These are phyloP conservation scores for Climacteris rufus DNA, from an alignment of 2,113 vertebrate genomes.

Conservation along the genomic window DNA sequence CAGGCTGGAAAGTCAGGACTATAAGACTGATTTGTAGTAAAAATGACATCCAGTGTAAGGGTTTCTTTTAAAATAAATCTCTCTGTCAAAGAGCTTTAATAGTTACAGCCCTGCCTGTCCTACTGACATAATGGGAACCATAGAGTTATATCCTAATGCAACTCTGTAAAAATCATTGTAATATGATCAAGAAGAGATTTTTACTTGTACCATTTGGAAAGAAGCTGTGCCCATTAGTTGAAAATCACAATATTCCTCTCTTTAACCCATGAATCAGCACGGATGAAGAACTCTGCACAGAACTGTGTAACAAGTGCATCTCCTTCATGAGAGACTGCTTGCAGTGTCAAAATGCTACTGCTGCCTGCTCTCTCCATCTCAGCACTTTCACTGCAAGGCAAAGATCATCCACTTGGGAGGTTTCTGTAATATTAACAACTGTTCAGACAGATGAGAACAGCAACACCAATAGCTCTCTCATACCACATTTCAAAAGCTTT, in stretches of 20 bases:
- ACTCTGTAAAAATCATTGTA: background rate
- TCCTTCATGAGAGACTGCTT: background rate
- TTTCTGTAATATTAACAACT: constrained; percentile 11
- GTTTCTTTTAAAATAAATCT: background rate
- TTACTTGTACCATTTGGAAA: background rate
- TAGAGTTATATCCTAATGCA: background rate
- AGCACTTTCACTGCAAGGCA: background rate
- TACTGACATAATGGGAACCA: background rate
- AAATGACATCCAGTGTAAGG: background rate
- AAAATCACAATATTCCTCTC: background rate
- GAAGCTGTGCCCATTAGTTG: background rate
- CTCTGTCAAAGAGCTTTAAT: background rate
- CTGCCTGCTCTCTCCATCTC: background rate
- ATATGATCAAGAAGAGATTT: background rate
- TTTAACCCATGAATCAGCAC: background rate
- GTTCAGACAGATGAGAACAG: background rate
- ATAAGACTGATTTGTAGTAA: constrained; percentile 21
- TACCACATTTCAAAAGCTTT: constrained; percentile 41
- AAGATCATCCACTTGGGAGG: background rate
- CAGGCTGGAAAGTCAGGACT: background rate
- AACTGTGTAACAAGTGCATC: background rate
- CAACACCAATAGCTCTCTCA: background rate
- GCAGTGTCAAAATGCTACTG: background rate
- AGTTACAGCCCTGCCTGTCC: background rate
- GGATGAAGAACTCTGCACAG: background rate